Evolutionary conservation across 2,888 invertebrate species (phyloP).

Genomic region (Thecocarcelia acutangulata): DNA sequence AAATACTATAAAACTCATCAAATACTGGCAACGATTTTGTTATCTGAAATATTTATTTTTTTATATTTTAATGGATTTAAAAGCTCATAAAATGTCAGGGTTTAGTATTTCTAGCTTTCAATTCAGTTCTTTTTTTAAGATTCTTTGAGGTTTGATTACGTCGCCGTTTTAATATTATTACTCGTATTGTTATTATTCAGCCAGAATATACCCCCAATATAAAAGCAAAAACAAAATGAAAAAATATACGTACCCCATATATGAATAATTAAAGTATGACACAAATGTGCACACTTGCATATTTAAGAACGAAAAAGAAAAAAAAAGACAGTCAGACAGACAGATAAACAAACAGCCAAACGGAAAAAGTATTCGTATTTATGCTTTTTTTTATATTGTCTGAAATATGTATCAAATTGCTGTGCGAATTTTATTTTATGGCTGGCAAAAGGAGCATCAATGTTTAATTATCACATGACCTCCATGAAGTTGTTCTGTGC

Average conservation of each 20-base stretch:
- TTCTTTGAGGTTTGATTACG: constrained; percentile 51
- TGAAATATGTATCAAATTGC: constrained; percentile 19
- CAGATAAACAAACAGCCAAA: no score
- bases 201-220: constrained; percentile 24
- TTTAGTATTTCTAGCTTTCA: constrained; percentile 20
- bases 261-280: constrained; percentile 39
- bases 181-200: constrained; percentile 34
- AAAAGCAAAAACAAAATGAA: constrained; percentile 25
- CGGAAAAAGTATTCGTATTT: background rate
- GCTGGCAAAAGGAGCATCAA: constrained; percentile 2
- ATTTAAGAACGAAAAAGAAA: background rate
- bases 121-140: constrained; percentile 15
- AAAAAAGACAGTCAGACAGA: background rate
- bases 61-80: constrained; percentile 50
- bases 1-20: background rate
- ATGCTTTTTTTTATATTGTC: background rate
- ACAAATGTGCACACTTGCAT: constrained; percentile 38
- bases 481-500: constrained; percentile 8
- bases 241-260: background rate
- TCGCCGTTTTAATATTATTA: constrained; percentile 59
- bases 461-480: constrained; percentile 35
- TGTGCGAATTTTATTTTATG: background rate
- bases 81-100: constrained; percentile 56
- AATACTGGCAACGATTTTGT: background rate
- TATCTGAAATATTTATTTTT: constrained; percentile 40